Evolutionary conservation across 2,888 invertebrate species (phyloP).

Genomic region (Allacma fusca): DNA sequence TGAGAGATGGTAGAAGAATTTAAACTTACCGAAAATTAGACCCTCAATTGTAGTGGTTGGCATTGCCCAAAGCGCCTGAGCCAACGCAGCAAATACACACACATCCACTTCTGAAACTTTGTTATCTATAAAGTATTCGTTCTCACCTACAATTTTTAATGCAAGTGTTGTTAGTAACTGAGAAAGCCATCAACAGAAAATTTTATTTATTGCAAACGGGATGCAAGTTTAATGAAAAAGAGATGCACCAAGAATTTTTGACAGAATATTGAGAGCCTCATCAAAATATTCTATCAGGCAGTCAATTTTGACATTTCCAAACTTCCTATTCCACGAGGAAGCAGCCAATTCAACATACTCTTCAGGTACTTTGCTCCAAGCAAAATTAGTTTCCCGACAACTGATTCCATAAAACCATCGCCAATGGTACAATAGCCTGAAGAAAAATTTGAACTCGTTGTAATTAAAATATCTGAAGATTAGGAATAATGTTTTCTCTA

Average conservation of each 20-base stretch:
- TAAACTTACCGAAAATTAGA: background rate
- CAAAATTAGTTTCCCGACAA: conserved; percentile 5
- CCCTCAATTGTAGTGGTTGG: conserved; percentile 29
- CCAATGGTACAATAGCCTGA: conserved; percentile 33
- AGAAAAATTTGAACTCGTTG: too few species aligned
- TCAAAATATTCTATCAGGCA: background rate
- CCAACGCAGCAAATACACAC: conserved; percentile 22
- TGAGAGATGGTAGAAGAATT: too few species aligned
- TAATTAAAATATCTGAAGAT: too few species aligned
- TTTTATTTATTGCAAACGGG: too few species aligned
- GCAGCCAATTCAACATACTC: conserved; percentile 19
- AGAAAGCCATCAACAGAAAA: background rate
- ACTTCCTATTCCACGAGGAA: background rate
- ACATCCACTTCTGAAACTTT: conserved; percentile 24
- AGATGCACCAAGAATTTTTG: conserved; percentile 9
- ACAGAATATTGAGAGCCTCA: conserved; percentile 10
- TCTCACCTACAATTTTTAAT: conserved; percentile 16
- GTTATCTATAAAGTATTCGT: conserved; percentile 20
- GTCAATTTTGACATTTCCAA: background rate
- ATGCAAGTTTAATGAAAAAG: background rate
- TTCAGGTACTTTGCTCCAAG: conserved; percentile 6
- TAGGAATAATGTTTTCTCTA: too few species aligned
- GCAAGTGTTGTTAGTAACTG: background rate
- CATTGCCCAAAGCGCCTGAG: conserved; percentile 30
- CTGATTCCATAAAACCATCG: conserved; percentile 23